Base-by-base conservation (phyloP, 2,797 vertebrate species). In the Melanogrammus aeglefinus region DNA sequence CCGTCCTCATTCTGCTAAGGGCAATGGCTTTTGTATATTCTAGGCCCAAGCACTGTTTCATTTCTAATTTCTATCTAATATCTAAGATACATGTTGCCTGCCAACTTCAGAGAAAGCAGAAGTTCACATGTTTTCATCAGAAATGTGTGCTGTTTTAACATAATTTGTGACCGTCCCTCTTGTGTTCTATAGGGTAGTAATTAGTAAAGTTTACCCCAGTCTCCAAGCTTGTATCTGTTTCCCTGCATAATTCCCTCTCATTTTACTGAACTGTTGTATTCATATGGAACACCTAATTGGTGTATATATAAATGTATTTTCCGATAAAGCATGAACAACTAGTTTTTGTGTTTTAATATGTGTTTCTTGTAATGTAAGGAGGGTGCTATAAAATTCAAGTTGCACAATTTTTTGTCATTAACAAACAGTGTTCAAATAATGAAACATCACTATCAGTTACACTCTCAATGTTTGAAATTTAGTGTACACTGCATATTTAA, bases 21-120 rank as follows among this genome's bases (percentile, higher is more conserved):
- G 41, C 44, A 74, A 69, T 18, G 7, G 1, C 70, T 80, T 75
- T 75, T 29, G 24, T 38, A 36, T 14, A 74, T 44, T 74, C 41
- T 29, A 29, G n/a, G n/a, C 35, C n/a, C 73, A 27, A 41, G 10
- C 73, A n/a, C 3, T 39, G 36, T 41, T 18, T 69, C 24, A 27
- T 8, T 27, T 6, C 63, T 27, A 69, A 69, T 69, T 27, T 27
- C 63, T 27, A 69, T 69, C 24, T 24, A 69, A 10, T 27, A 69
- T 69, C n/a, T 69, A 27, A 27, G 63, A 69, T 69, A 69, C 63
- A 69, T 69, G 63, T 69, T 3, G 63, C 24, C 63, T 69, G 63
- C 63, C 63, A 69, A 69, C 63, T 27, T 69, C 27, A 27, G n/a
- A 24, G 63, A 69, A 27, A 69, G 27, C 63, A 27, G 57, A 66